Percentiles rank a stretch among this genome's conserved stretches.
These are phyloP conservation scores for Spicauda simplicius DNA, from an alignment of 2,888 invertebrate genomes.

Conservation along the genomic window DNA sequence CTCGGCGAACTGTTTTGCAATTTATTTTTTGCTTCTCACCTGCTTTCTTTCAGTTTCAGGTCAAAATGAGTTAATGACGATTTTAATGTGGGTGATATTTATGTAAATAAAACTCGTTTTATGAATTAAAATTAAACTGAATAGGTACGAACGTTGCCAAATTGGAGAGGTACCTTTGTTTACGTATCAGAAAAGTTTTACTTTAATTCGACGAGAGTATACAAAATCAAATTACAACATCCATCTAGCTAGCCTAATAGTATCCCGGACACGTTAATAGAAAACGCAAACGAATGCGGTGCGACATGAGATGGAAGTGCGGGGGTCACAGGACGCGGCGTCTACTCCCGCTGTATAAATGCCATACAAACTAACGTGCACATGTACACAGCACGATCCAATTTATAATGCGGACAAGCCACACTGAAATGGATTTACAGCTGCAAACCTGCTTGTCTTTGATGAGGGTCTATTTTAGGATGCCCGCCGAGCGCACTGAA, in stretches of 20 bases:
- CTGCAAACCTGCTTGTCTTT: conserved; percentile 84
- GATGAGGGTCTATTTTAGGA: conserved; percentile 84
- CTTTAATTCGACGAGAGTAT: conserved; percentile 63
- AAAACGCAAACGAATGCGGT: conserved; percentile 74
- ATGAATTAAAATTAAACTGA: conserved; percentile 25
- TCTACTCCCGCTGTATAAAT: conserved; percentile 50
- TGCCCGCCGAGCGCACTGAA: conserved; percentile 77
- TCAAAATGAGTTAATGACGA: neutral
- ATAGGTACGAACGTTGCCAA: conserved; percentile 39
- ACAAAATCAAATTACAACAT: conserved; percentile 72
- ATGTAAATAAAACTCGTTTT: neutral
- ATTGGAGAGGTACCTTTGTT: conserved; percentile 39
- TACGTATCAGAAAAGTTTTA: conserved; percentile 50
- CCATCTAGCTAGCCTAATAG: conserved; percentile 71
- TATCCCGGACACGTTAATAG: conserved; percentile 74
- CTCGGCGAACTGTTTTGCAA: conserved; percentile 3
- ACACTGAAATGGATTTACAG: conserved; percentile 85
- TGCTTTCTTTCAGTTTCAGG: conserved; percentile 3
- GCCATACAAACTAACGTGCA: conserved; percentile 54
- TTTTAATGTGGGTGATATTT: conserved; percentile 1
- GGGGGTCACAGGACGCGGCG: conserved; percentile 60
- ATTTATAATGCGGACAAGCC: conserved; percentile 83
- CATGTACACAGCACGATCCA: conserved; percentile 61
- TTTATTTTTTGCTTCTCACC: conserved; percentile 17
- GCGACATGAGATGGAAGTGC: conserved; percentile 64